Evolutionary conservation across 2,797 vertebrate species (phyloP).

Genomic region (Triplophysa bombifrons): DNA sequence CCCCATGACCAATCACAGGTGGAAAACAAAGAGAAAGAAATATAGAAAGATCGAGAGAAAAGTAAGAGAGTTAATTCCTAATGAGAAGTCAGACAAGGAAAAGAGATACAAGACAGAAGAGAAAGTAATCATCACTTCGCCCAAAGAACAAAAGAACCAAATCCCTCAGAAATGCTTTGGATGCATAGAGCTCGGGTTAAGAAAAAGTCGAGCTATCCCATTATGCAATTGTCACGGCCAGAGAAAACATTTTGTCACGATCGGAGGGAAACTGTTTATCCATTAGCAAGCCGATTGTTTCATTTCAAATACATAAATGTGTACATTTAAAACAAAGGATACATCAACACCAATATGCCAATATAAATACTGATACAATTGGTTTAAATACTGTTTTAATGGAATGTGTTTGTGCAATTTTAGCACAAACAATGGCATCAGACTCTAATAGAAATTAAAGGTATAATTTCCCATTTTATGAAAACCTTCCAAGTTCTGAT

Average conservation of each 20-base stretch:
- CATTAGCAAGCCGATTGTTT: too few species aligned
- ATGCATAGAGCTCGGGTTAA: slow-evolving; percentile 11
- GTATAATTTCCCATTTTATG: neutral
- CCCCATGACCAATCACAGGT: slow-evolving; percentile 36
- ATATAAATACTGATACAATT: too few species aligned
- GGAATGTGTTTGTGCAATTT: neutral
- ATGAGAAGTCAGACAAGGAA: neutral
- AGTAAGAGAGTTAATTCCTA: slow-evolving; percentile 56
- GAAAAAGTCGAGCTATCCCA: neutral
- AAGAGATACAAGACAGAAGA: neutral
- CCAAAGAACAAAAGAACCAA: neutral
- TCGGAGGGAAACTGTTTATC: neutral
- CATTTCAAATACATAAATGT: neutral
- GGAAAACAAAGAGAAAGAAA: slow-evolving; percentile 54
- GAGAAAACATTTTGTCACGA: neutral
- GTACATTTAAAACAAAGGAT: too few species aligned
- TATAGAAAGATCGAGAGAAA: slow-evolving; percentile 61
- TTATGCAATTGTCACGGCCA: slow-evolving; percentile 28
- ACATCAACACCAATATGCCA: too few species aligned
- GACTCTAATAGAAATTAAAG: neutral
- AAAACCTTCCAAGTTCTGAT: neutral
- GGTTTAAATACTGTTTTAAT: neutral
- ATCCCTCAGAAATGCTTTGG: neutral
- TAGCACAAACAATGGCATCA: neutral
- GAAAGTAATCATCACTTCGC: neutral